A percentile compares a stretch with the other conserved stretches of the same genome.
Evolutionary conservation across 2,113 vertebrate genomes (phyloP).

Genomic region (Pachycephala philippinensis): DNA sequence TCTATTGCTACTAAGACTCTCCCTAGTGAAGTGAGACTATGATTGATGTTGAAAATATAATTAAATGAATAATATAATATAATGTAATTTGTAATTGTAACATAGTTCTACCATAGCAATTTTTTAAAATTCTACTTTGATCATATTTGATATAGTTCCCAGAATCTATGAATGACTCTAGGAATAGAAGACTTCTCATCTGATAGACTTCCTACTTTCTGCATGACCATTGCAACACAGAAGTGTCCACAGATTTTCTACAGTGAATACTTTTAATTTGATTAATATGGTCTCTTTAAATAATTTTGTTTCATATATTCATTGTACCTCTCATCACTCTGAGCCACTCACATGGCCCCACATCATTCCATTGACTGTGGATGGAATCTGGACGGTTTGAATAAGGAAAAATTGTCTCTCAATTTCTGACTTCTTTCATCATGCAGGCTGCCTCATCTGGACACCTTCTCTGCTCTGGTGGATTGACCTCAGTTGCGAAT

Average conservation of each 20-base stretch:
- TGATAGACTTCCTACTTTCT: not conserved
- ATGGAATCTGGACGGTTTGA: not conserved
- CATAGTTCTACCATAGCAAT: not conserved
- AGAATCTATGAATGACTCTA: not conserved
- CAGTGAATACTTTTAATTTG: not conserved
- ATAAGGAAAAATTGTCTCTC: not conserved
- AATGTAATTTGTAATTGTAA: not conserved
- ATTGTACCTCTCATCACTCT: not conserved
- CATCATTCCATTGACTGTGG: not conserved
- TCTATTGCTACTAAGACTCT: not conserved
- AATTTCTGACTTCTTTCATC: not conserved
- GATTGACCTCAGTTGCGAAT: not conserved
- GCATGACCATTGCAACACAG: not conserved
- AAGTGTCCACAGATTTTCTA: not conserved
- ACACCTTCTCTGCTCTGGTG: not conserved
- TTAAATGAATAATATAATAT: not conserved
- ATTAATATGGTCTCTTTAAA: not conserved
- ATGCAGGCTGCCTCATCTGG: not conserved
- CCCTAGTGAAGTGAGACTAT: not conserved
- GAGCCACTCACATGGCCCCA: not conserved
- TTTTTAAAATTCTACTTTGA: not conserved
- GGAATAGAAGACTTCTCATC: not conserved
- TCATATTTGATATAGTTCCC: not conserved
- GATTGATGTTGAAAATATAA: not conserved
- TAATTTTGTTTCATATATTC: not conserved